Percentiles rank a stretch among this genome's conserved stretches.
Evolutionary conservation across 2,888 invertebrate genomes (phyloP).

Genomic region (Diaperis boleti): DNA sequence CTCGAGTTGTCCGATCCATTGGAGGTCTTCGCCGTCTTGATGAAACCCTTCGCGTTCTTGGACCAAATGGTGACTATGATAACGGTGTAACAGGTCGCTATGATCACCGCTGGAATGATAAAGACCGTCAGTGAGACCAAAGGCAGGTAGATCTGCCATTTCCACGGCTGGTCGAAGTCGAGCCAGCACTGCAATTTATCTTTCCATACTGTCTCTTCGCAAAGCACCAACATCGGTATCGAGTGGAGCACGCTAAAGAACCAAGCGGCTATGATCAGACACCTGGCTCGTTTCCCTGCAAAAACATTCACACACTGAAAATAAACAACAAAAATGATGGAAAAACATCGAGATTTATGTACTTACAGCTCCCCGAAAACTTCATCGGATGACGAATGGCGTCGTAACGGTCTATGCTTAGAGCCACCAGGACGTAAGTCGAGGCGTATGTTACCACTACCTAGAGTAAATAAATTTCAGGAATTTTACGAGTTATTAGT

Average conservation of each 20-base stretch:
- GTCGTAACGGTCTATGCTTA: constrained; percentile 91
- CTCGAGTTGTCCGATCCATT: constrained; percentile 68
- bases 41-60: constrained; percentile 69
- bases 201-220: constrained; percentile 81
- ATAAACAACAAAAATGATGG: constrained; percentile 20
- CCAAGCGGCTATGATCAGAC: constrained; percentile 86
- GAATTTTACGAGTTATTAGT: constrained; percentile 18
- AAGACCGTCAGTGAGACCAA: constrained; percentile 84
- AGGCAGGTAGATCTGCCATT: constrained; percentile 91
- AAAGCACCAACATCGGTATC: constrained; percentile 81
- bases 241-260: constrained; percentile 83
- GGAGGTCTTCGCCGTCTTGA: constrained; percentile 39
- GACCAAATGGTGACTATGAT: constrained; percentile 93
- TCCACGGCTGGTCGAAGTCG: constrained; percentile 76
- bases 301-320: constrained; percentile 47
- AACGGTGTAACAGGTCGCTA: constrained; percentile 87
- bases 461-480: constrained; percentile 65
- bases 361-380: constrained; percentile 93
- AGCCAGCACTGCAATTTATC: constrained; percentile 89
- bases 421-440: constrained; percentile 89
- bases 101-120: constrained; percentile 85
- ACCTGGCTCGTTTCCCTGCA: constrained; percentile 85
- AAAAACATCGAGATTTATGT: constrained; percentile 33
- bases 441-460: constrained; percentile 90
- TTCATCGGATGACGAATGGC: constrained; percentile 95